Base-by-base conservation (phyloP, 2,113 vertebrate species). In the Lepus timidus region DNA sequence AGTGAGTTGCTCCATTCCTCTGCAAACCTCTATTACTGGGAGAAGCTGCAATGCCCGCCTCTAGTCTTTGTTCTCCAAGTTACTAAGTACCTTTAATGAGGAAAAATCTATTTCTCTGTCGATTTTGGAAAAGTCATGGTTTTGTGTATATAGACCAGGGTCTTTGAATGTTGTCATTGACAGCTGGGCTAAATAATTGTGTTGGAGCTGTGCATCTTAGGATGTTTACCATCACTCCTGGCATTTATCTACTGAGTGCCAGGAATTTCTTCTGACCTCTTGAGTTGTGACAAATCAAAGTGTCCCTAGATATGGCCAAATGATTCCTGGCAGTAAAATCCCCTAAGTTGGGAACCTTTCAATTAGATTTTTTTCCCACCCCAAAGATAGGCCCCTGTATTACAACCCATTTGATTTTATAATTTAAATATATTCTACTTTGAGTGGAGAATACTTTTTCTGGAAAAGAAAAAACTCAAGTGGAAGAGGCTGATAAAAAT, bases 371-470 rank as follows among this genome's bases (percentile, higher is more conserved):
- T 9, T 85, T 67, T 36, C 49, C 22, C n/a, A 10, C 64, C 70
- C 58, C 58, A 68, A 75, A 94, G 22, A 44, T 61, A 27, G 68
- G 22, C 29, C 19, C 33, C 25, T 74, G 10, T 25, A 36, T 71
- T 84, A 22, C 23, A 79, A 29, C 25, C 7, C 64, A 78, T 88
- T 88, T 96, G 62, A 51, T 64, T 91, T 83, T 88, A 55, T 25
- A 93, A 6, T 68, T 90, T 70, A 95, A 76, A 51, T 65, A 64
- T 61, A 7, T n/a, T 86, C 14, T 62, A 71, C 9, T 65, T 88
- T 68, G 9, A 23, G 67, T 87, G 20, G 68, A 36, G 3, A 49
- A 78, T 82, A 64, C 33, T 33, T 95, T 93, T 78, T 51, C 19
- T 71, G 36, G 33, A 68, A 39, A 17, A 75, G 20, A 91, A 95